A percentile compares a stretch with the other conserved stretches of the same genome.
phyloP scores from a whole-genome alignment of 2,797 vertebrate species.

The Xiphorhynchus erythropygius region DNA sequence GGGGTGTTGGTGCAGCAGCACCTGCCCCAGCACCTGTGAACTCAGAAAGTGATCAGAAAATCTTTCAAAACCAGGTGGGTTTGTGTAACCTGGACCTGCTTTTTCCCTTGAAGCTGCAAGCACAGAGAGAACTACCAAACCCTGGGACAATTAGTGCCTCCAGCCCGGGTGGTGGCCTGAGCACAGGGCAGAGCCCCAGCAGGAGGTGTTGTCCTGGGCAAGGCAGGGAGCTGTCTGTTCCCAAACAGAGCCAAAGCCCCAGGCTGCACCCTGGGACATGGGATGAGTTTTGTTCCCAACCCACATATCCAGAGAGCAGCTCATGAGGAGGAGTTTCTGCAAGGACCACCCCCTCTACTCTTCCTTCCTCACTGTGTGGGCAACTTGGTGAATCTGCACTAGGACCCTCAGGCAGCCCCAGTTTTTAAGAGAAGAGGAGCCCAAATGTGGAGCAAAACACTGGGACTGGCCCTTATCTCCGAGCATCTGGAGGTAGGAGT shows the following conservation, averaged over 20 bases:
- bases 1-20: background rate
- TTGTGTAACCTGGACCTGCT: conserved; percentile 53
- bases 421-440: background rate
- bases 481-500: background rate
- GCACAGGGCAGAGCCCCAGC: background rate
- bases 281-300: background rate
- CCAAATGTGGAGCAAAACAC: background rate
- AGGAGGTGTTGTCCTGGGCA: background rate
- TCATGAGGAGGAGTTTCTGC: background rate
- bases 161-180: too few relatives aligned
- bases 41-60: background rate
- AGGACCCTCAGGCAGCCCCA: background rate
- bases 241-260: background rate
- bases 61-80: background rate
- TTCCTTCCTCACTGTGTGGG: accelerated
- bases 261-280: background rate
- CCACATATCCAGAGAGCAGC: background rate
- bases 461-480: background rate
- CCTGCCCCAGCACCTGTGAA: background rate
- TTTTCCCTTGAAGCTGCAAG: background rate
- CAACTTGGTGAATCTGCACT: background rate
- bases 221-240: background rate
- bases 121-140: background rate
- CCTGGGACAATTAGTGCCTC: background rate
- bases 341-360: background rate